A percentile compares a stretch with the other conserved stretches of the same genome.
These are phyloP conservation scores for Himalopsyche japonica DNA, from an alignment of 2,888 invertebrate genomes.

Conservation along the genomic window DNA sequence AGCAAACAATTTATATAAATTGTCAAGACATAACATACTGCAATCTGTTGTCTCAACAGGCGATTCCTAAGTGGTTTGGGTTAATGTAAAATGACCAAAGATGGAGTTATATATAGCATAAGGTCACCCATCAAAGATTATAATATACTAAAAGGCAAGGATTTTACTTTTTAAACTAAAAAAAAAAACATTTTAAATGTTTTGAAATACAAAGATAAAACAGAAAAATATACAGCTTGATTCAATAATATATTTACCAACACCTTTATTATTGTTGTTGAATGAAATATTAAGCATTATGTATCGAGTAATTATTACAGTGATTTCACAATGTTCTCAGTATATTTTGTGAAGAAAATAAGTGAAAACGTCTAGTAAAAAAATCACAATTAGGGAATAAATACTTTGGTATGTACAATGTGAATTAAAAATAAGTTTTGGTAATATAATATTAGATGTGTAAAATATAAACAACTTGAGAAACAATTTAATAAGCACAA, in stretches of 20 bases:
- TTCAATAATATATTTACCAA: neutral
- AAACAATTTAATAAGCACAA: neutral
- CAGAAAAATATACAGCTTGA: no score
- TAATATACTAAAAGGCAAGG: no score
- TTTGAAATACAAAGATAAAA: no score
- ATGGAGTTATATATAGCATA: no score
- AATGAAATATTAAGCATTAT: neutral
- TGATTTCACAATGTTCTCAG: neutral
- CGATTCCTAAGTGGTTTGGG: no score
- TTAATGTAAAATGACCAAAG: no score
- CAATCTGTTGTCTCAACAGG: no score
- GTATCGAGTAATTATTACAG: neutral
- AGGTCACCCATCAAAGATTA: no score
- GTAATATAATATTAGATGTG: neutral
- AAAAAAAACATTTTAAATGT: no score
- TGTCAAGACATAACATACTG: no score
- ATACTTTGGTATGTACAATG: neutral
- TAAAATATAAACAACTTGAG: neutral
- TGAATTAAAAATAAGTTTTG: neutral
- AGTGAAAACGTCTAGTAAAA: neutral
- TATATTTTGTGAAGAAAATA: neutral
- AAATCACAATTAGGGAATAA: neutral
- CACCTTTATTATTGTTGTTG: neutral
- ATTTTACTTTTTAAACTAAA: no score
- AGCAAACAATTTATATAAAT: no score